These are phyloP conservation scores for Pandemis corylana DNA, from an alignment of 2,888 invertebrate species.

Conservation along the genomic window DNA sequence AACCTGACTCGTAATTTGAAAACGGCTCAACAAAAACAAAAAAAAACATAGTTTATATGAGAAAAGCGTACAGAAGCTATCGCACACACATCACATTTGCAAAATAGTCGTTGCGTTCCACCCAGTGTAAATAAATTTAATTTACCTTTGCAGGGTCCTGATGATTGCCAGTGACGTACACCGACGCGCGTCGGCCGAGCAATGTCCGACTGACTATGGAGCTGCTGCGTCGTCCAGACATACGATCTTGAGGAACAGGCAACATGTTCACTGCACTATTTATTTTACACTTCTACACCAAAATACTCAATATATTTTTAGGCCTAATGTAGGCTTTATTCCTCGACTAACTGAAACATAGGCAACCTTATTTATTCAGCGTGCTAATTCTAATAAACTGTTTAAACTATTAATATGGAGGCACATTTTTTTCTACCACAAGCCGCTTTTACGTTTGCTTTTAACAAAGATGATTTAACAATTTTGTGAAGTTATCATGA, in stretches of 20 bases:
- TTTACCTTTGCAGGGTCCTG: slow-evolving; percentile 88
- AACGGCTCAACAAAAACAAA: no score
- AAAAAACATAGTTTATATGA: no score
- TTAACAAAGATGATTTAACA: slow-evolving; percentile 13
- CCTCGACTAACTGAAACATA: neutral
- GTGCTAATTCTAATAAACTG: slow-evolving; percentile 18
- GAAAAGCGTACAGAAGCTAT: no score
- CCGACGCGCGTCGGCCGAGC: slow-evolving; percentile 87
- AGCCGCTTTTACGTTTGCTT: slow-evolving; percentile 18
- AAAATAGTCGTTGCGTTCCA: no score
- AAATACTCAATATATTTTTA: neutral
- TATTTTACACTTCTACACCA: neutral
- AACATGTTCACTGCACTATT: slow-evolving; percentile 64
- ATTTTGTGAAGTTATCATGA: neutral
- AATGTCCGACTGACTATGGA: slow-evolving; percentile 88
- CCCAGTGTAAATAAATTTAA: no score
- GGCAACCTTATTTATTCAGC: neutral
- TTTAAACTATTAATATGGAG: slow-evolving; percentile 21
- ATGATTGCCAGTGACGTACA: slow-evolving; percentile 86
- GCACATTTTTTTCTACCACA: slow-evolving; percentile 38
- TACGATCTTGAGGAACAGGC: slow-evolving; percentile 82
- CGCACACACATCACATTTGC: no score
- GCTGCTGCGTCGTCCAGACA: slow-evolving; percentile 87
- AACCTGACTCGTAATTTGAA: no score
- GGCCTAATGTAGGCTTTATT: neutral